These are phyloP conservation scores for Heliconius himera DNA, from an alignment of 1,140 invertebrate genomes.

Conservation along the genomic window DNA sequence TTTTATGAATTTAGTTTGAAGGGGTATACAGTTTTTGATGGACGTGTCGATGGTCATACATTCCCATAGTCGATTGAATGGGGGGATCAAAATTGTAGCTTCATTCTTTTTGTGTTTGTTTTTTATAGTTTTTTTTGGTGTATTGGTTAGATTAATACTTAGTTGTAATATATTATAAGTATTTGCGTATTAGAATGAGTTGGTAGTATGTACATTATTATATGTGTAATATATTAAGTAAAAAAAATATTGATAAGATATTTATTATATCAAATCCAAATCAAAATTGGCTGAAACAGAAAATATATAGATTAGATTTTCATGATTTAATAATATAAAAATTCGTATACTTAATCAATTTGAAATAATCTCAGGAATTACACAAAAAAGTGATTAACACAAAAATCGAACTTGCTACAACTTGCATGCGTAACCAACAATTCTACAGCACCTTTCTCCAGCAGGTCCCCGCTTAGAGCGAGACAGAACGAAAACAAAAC, in stretches of 20 bases:
- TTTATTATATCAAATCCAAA: too few relatives aligned
- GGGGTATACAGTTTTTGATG: slow-evolving; percentile 55
- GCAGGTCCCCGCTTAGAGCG: slow-evolving; percentile 67
- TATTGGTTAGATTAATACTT: background rate
- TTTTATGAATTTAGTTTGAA: slow-evolving; percentile 26
- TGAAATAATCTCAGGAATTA: too few relatives aligned
- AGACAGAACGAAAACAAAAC: slow-evolving; percentile 79
- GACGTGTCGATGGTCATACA: slow-evolving; percentile 54
- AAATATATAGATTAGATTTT: too few relatives aligned
- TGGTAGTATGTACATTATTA: background rate
- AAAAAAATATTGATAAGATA: background rate
- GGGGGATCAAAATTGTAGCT: slow-evolving; percentile 61
- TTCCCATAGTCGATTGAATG: slow-evolving; percentile 70
- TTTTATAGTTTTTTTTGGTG: background rate
- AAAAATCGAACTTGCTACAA: slow-evolving; percentile 57
- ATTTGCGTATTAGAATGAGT: background rate
- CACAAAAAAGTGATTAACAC: too few relatives aligned
- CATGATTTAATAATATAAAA: too few relatives aligned
- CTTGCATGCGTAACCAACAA: slow-evolving; percentile 41
- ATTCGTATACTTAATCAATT: too few relatives aligned
- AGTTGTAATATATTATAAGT: background rate
- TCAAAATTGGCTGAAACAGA: too few relatives aligned
- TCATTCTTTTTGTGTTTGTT: slow-evolving; percentile 49
- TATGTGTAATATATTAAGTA: too few relatives aligned
- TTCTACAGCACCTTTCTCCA: slow-evolving; percentile 56